Percentiles rank a stretch among this genome's conserved stretches.
Evolutionary conservation across 2,888 invertebrate genomes (phyloP).

Genomic region (Lasioglossum villosulum): DNA sequence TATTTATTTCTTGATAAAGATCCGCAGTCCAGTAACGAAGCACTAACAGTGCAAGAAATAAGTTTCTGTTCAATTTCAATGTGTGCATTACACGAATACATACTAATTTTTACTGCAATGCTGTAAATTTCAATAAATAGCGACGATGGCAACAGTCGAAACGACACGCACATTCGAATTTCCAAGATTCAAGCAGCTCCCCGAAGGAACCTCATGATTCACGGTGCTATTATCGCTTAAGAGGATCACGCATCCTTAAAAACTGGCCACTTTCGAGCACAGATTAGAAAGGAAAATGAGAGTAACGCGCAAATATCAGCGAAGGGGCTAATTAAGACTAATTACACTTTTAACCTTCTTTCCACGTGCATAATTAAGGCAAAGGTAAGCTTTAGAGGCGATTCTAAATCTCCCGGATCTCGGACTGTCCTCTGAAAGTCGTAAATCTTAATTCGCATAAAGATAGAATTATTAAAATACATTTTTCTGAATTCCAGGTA

Average conservation of each 20-base stretch:
- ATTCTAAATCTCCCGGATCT: neutral
- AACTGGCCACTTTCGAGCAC: constrained; percentile 15
- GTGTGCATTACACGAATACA: neutral
- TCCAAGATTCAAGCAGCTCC: neutral
- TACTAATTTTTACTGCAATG: neutral
- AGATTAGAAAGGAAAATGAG: constrained; percentile 18
- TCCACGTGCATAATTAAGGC: neutral
- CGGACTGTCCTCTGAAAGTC: neutral
- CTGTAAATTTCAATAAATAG: neutral
- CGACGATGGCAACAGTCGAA: neutral
- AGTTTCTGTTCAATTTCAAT: neutral
- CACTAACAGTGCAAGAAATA: neutral
- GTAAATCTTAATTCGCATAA: neutral
- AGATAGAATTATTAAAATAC: neutral
- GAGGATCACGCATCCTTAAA: constrained; percentile 25
- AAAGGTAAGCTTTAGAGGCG: neutral
- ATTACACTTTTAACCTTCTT: constrained; percentile 23
- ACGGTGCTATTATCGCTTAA: constrained; percentile 18
- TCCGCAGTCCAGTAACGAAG: neutral
- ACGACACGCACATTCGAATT: neutral
- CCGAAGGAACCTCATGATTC: constrained; percentile 17
- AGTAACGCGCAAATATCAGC: constrained; percentile 1
- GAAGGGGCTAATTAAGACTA: constrained; percentile 9
- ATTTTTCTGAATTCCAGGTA: neutral
- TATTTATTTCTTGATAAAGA: too few relatives aligned